A percentile compares a stretch with the other conserved stretches of the same genome.
Evolutionary conservation across 2,113 vertebrate genomes (phyloP).

Genomic region (Oxyura jamaicensis): DNA sequence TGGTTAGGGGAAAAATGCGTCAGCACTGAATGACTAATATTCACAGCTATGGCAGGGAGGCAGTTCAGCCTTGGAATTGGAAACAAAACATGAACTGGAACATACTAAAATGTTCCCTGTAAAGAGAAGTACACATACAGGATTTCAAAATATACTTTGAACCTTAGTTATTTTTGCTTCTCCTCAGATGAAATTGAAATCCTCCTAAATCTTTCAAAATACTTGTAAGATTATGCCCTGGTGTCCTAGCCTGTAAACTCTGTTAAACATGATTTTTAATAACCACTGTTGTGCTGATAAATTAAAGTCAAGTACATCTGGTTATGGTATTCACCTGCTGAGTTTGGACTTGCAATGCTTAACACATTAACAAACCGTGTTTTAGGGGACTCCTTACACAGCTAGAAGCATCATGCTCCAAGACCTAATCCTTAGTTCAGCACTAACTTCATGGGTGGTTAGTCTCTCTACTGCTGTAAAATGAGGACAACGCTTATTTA

Average conservation of each 20-base stretch:
- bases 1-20: neutral
- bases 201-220: conserved; percentile 29
- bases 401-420: neutral
- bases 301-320: conserved; percentile 11
- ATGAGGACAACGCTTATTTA: conserved; percentile 45
- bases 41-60: neutral
- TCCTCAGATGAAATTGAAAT: conserved; percentile 12
- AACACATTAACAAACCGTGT: conserved; percentile 29
- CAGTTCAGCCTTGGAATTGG: neutral
- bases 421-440: conserved; percentile 28
- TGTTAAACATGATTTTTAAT: conserved; percentile 21
- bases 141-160: neutral
- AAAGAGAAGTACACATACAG: neutral
- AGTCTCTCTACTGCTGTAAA: conserved; percentile 23
- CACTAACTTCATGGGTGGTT: conserved; percentile 36
- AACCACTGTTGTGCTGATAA: conserved; percentile 25
- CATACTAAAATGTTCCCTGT: neutral
- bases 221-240: conserved; percentile 2
- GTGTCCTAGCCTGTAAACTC: conserved; percentile 5
- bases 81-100: neutral
- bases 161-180: neutral
- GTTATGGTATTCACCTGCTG: conserved; percentile 12
- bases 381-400: conserved; percentile 40
- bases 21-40: neutral
- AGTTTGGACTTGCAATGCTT: neutral